Evolutionary conservation across 2,888 invertebrate genomes (phyloP).

Genomic region (Eupithecia tripunctaria): DNA sequence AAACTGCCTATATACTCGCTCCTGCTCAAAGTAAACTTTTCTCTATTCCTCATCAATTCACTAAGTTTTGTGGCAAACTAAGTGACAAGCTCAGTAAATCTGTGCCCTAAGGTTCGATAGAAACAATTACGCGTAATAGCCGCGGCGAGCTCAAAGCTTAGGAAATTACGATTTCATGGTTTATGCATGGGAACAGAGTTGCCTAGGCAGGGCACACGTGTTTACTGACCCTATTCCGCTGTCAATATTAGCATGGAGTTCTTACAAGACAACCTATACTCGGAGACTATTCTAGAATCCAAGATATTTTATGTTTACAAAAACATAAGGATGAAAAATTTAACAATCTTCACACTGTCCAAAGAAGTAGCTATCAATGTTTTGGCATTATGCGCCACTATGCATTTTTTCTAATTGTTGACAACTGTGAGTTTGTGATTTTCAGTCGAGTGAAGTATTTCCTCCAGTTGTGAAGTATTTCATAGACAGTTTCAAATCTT

Average conservation of each 20-base stretch:
- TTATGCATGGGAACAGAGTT: constrained; percentile 44
- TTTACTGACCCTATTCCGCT: constrained; percentile 23
- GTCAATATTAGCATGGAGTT: constrained; percentile 15
- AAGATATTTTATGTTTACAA: too few species aligned
- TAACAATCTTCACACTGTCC: too few species aligned
- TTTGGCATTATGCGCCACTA: too few species aligned
- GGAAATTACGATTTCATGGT: constrained; percentile 52
- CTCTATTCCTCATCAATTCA: neutral
- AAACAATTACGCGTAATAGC: constrained; percentile 43
- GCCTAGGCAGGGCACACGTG: constrained; percentile 30
- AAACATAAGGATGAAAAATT: too few species aligned
- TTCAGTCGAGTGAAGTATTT: too few species aligned
- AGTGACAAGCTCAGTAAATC: neutral
- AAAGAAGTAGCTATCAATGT: too few species aligned
- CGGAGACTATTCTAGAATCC: neutral
- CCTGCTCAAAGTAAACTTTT: neutral
- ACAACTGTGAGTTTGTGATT: too few species aligned
- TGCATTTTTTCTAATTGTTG: too few species aligned
- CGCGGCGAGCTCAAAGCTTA: constrained; percentile 51
- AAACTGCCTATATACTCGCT: neutral
- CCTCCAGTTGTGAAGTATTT: too few species aligned
- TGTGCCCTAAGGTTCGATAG: constrained; percentile 5
- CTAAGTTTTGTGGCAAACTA: neutral
- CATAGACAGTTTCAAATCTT: too few species aligned
- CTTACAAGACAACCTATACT: neutral